These are phyloP conservation scores for Copidosoma aretas DNA, from an alignment of 2,888 invertebrate species.

Conservation along the genomic window DNA sequence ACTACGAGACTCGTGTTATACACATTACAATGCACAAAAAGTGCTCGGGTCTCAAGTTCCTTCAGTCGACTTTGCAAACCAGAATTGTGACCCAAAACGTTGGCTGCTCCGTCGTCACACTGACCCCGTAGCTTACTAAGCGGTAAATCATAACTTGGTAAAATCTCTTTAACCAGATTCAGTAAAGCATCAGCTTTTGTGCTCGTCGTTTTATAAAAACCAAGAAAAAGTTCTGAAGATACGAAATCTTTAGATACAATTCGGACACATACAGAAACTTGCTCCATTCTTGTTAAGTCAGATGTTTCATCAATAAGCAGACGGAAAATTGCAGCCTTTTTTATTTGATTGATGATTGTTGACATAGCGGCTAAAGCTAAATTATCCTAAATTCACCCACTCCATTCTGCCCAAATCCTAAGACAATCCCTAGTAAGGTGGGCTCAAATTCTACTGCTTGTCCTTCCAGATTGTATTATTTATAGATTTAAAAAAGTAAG, in stretches of 20 bases:
- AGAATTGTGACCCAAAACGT: constrained; percentile 38
- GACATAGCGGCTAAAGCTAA: no score
- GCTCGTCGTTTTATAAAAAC: not conserved
- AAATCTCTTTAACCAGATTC: constrained; percentile 12
- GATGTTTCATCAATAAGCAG: constrained; percentile 36
- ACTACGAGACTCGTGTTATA: constrained; percentile 27
- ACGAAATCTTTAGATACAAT: no score
- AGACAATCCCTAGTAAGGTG: no score
- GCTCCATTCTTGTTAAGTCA: no score
- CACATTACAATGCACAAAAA: constrained; percentile 29
- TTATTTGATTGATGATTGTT: not conserved
- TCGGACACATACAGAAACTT: no score
- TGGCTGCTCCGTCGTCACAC: constrained; percentile 41
- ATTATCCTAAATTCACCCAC: no score
- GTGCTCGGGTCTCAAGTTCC: constrained; percentile 28
- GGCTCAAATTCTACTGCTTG: no score
- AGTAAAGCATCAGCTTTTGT: constrained; percentile 21
- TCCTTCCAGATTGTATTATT: no score
- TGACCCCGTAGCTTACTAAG: constrained; percentile 35
- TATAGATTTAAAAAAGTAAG: no score
- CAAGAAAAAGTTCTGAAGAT: constrained; percentile 17
- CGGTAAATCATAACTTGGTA: constrained; percentile 10
- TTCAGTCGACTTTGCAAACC: constrained; percentile 34
- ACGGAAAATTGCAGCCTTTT: not conserved
- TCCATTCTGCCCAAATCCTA: no score